These are phyloP conservation scores for Gorsachius goisagi DNA, from an alignment of 2,113 vertebrate genomes.

Conservation along the genomic window DNA sequence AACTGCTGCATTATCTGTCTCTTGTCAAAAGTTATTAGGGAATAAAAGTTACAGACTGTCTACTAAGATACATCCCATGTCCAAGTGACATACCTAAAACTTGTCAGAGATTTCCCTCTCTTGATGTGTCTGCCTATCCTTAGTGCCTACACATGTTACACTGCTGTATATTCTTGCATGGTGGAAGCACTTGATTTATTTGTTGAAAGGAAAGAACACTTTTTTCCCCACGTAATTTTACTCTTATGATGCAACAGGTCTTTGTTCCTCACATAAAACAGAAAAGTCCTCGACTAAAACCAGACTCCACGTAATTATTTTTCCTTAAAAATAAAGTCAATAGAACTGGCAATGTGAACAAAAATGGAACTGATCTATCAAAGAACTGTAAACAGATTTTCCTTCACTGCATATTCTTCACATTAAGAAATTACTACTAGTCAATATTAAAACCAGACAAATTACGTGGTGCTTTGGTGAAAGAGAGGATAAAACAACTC, in stretches of 20 bases:
- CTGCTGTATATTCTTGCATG: background rate
- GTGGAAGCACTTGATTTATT: constrained; percentile 32
- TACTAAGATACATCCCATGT: constrained; percentile 20
- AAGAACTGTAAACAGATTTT: constrained; percentile 11
- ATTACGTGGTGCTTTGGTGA: background rate
- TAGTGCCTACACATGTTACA: background rate
- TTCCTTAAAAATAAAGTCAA: constrained; percentile 27
- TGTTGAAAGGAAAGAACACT: constrained; percentile 24
- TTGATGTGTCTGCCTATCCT: background rate
- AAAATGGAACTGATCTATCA: constrained; percentile 29
- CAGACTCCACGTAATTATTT: constrained; percentile 6
- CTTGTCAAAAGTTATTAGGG: constrained; percentile 26
- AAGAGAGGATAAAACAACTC: background rate
- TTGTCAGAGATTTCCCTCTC: constrained; percentile 21
- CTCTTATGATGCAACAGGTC: background rate
- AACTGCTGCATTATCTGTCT: constrained; percentile 5
- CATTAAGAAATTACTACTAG: background rate
- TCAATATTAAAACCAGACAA: constrained; percentile 18
- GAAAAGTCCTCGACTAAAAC: constrained; percentile 1
- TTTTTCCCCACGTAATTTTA: background rate
- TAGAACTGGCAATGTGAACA: background rate
- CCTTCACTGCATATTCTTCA: constrained; percentile 3
- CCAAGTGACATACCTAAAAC: background rate
- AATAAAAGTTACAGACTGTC: constrained; percentile 36
- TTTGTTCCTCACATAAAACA: constrained; percentile 19